Percentiles rank a stretch among this genome's conserved stretches.
phyloP scores from a whole-genome alignment of 2,888 invertebrate species.

The Drosophila setosimentum region DNA sequence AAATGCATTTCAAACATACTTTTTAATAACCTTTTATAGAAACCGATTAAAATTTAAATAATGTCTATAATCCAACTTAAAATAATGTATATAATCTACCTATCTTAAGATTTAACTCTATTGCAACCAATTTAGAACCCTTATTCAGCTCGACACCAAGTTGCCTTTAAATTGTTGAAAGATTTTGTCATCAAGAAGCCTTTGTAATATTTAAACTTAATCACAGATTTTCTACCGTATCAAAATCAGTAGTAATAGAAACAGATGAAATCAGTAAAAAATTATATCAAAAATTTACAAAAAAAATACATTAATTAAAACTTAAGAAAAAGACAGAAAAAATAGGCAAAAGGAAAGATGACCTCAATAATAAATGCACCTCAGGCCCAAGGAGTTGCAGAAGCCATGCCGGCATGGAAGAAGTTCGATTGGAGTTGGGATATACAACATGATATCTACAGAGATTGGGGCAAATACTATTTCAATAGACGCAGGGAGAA shows the following conservation, averaged over 20 bases:
- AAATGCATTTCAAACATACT: no score
- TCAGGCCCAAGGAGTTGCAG: not conserved
- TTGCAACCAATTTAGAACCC: not conserved
- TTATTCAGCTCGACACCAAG: rapidly evolving
- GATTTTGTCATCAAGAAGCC: constrained; percentile 1
- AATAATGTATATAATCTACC: no score
- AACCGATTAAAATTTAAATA: no score
- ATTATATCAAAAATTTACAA: not conserved
- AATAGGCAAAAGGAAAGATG: constrained; percentile 7
- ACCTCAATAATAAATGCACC: not conserved
- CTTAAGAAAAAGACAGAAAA: not conserved
- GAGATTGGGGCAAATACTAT: constrained; percentile 83
- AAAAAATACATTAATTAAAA: not conserved
- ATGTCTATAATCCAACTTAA: no score
- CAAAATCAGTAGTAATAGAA: not conserved
- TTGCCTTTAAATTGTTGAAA: not conserved
- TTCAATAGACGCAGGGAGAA: constrained; percentile 79
- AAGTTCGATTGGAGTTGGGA: constrained; percentile 75
- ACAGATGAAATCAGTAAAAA: not conserved
- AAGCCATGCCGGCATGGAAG: constrained; percentile 59
- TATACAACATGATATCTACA: constrained; percentile 79
- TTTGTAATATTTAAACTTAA: not conserved
- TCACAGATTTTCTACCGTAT: not conserved
- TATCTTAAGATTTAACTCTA: not conserved
- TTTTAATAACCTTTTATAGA: no score